Percentiles rank a stretch among this genome's conserved stretches.
phyloP scores from a whole-genome alignment of 2,888 invertebrate species.

The Rhimphoctona megacephalus region DNA sequence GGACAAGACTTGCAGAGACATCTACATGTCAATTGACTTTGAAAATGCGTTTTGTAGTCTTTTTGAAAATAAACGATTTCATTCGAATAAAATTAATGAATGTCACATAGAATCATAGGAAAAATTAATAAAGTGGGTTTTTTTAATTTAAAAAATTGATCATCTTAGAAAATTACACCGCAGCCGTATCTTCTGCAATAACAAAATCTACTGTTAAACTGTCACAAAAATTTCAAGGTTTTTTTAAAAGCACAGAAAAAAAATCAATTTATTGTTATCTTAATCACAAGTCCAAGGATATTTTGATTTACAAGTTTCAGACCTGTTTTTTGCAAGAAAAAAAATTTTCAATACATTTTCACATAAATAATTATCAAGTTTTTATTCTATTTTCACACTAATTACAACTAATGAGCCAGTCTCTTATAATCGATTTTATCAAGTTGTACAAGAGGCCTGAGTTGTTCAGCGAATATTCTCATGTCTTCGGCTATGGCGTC shows the following conservation, averaged over 20 bases:
- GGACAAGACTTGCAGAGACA: background rate
- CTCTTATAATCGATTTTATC: slow-evolving; percentile 97
- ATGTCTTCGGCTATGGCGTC: slow-evolving; percentile 98
- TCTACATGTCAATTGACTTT: background rate
- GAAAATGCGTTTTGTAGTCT: background rate
- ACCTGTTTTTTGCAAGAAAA: background rate
- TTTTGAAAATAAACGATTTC: background rate
- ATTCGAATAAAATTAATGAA: background rate
- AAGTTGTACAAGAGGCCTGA: slow-evolving; percentile 95
- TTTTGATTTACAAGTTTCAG: no score
- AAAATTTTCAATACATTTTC: background rate
- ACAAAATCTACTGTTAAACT: background rate
- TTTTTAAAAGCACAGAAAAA: background rate
- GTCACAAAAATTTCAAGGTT: background rate
- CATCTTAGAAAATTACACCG: background rate
- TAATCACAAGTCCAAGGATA: no score
- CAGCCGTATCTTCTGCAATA: background rate
- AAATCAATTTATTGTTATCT: background rate
- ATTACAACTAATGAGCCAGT: slow-evolving; percentile 83
- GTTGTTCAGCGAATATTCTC: slow-evolving; percentile 96
- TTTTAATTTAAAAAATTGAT: background rate
- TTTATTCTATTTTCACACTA: background rate
- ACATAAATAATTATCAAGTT: background rate
- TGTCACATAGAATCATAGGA: no score
- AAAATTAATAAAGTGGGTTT: background rate